Percentiles rank a stretch among this genome's conserved stretches.
phyloP scores from a whole-genome alignment of 2,888 invertebrate species.

The Cryptus viduatorius region DNA sequence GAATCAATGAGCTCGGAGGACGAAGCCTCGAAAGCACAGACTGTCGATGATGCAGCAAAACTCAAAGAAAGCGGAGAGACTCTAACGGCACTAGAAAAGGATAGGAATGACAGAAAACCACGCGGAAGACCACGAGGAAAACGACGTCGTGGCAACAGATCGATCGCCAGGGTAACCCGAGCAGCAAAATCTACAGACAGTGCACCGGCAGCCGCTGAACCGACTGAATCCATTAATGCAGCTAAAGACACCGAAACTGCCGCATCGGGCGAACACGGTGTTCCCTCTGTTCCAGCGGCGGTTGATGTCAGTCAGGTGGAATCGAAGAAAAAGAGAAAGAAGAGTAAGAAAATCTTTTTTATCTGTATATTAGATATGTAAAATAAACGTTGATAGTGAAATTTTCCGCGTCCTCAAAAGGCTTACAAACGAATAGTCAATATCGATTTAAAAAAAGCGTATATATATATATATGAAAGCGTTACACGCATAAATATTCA shows the following conservation, averaged over 20 bases:
- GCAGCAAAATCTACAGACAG: slow-evolving; percentile 69
- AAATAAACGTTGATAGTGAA: background rate
- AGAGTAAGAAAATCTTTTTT: slow-evolving; percentile 39
- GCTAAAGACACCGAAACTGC: slow-evolving; percentile 11
- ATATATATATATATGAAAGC: too few relatives aligned
- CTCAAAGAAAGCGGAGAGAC: slow-evolving; percentile 73
- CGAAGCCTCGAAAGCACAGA: slow-evolving; percentile 70
- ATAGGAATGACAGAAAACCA: slow-evolving; percentile 70
- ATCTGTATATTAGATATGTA: background rate
- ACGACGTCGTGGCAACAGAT: slow-evolving; percentile 75
- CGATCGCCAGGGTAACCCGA: slow-evolving; percentile 59
- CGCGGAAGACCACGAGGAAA: slow-evolving; percentile 72
- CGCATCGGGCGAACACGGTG: background rate
- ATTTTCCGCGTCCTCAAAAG: background rate
- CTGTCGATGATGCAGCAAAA: slow-evolving; percentile 40
- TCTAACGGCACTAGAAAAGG: slow-evolving; percentile 70
- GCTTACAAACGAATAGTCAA: background rate
- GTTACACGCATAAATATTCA: slow-evolving; percentile 1
- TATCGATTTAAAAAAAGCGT: background rate
- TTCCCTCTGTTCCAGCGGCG: background rate
- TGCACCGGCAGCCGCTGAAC: slow-evolving; percentile 59
- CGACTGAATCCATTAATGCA: slow-evolving; percentile 50
- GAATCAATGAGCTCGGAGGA: slow-evolving; percentile 81
- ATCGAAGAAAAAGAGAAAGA: slow-evolving; percentile 65
- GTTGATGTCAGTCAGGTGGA: slow-evolving; percentile 64